Evolutionary conservation across 2,888 invertebrate genomes (phyloP).

Genomic region (Tetheella fluctuosa): DNA sequence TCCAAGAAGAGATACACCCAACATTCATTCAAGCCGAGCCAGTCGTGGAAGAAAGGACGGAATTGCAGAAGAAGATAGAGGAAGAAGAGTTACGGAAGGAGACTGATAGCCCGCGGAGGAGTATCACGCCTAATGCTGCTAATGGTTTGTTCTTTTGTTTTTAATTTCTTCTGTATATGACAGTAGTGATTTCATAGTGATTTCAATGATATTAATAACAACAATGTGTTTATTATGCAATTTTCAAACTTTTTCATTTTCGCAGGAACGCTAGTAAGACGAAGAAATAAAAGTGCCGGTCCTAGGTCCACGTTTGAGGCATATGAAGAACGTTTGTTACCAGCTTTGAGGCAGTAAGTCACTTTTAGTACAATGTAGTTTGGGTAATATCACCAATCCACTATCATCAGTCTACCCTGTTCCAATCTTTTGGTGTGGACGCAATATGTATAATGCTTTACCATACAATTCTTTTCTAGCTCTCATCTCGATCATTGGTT

Average conservation of each 20-base stretch:
- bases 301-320: constrained; percentile 91
- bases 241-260: constrained; percentile 12
- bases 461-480: no score
- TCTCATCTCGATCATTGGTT: no score
- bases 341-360: constrained; percentile 92
- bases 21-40: constrained; percentile 22
- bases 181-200: no score
- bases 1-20: constrained; percentile 58
- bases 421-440: no score
- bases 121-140: constrained; percentile 76
- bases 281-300: constrained; percentile 87
- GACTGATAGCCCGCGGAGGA: constrained; percentile 75
- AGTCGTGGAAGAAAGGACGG: constrained; percentile 42
- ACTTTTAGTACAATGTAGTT: not conserved
- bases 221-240: not conserved
- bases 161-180: not conserved
- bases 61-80: constrained; percentile 58
- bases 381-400: no score
- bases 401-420: no score
- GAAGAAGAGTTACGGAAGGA: constrained; percentile 72
- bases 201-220: not conserved
- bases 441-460: no score
- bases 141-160: constrained; percentile 53
- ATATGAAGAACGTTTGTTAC: constrained; percentile 93
- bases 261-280: constrained; percentile 82